Evolutionary conservation across 2,888 invertebrate genomes (phyloP).

Genomic region (Agonopterix alstromeriana): DNA sequence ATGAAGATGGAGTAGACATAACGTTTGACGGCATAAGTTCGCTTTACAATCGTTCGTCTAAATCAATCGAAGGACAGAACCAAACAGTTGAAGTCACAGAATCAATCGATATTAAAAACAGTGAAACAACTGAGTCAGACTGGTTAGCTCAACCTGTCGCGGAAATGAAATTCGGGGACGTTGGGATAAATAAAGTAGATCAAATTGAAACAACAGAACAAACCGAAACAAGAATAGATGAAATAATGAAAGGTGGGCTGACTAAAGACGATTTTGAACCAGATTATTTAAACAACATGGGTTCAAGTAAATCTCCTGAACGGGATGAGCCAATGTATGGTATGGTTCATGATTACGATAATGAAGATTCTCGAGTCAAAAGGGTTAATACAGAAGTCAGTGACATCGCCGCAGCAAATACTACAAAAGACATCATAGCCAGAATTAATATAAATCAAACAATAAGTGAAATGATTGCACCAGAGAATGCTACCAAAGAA

Average conservation of each 20-base stretch:
- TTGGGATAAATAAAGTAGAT: slow-evolving; percentile 37
- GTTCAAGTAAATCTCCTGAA: slow-evolving; percentile 36
- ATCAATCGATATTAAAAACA: slow-evolving; percentile 14
- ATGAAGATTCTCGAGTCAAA: slow-evolving; percentile 49
- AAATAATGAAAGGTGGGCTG: slow-evolving; percentile 36
- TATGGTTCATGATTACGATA: slow-evolving; percentile 54
- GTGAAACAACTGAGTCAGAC: slow-evolving; percentile 43
- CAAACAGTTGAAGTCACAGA: slow-evolving; percentile 16
- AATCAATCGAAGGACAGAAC: slow-evolving; percentile 38
- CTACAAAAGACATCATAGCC: neutral
- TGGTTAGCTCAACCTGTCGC: slow-evolving; percentile 57
- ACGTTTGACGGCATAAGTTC: slow-evolving; percentile 55
- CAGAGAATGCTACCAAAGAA: no score
- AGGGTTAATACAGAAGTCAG: slow-evolving; percentile 40
- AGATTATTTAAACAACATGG: slow-evolving; percentile 55
- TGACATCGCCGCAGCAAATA: neutral
- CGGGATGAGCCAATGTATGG: slow-evolving; percentile 47
- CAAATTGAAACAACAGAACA: slow-evolving; percentile 42
- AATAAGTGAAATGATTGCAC: no score
- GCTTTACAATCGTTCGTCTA: slow-evolving; percentile 54
- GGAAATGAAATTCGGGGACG: slow-evolving; percentile 46
- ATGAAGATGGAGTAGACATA: slow-evolving; percentile 39
- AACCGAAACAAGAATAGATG: slow-evolving; percentile 36
- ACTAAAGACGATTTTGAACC: slow-evolving; percentile 60
- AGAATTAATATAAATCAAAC: neutral